Percentiles rank a stretch among this genome's conserved stretches.
These are phyloP conservation scores for Sebastes vulpes DNA, from an alignment of 2,797 vertebrate genomes.

Conservation along the genomic window DNA sequence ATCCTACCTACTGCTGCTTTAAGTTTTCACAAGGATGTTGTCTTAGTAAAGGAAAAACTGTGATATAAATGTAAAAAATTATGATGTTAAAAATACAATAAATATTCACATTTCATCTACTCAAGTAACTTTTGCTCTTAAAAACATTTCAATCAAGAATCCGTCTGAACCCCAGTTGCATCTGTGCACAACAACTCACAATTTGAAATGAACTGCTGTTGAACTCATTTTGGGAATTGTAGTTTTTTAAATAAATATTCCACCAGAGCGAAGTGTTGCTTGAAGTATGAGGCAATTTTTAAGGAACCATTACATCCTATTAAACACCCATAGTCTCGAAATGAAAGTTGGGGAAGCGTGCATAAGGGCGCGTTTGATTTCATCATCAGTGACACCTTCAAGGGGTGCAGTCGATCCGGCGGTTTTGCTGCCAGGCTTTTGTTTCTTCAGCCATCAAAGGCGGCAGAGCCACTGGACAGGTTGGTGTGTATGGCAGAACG, in stretches of 20 bases:
- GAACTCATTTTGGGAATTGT: constrained; percentile 47
- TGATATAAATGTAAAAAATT: background rate
- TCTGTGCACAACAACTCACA: background rate
- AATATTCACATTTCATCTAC: too few relatives aligned
- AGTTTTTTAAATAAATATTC: constrained; percentile 31
- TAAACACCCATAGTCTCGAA: constrained; percentile 21
- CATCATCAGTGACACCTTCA: constrained; percentile 72
- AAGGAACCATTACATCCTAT: constrained; percentile 41
- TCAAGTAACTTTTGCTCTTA: background rate
- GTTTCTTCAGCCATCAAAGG: constrained; percentile 67
- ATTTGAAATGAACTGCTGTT: constrained; percentile 36
- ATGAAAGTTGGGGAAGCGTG: constrained; percentile 33
- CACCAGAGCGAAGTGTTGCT: constrained; percentile 17
- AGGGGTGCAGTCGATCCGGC: constrained; percentile 44
- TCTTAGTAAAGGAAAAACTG: background rate
- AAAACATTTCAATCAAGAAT: background rate
- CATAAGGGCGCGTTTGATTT: constrained; percentile 47
- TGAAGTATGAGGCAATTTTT: constrained; percentile 53
- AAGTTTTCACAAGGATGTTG: background rate
- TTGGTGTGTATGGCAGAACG: constrained; percentile 38
- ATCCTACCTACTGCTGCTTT: too few relatives aligned
- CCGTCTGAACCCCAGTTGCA: background rate
- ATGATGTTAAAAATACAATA: background rate
- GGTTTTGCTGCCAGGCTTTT: constrained; percentile 53
- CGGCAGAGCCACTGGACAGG: constrained; percentile 56